Evolutionary conservation across 1,140 invertebrate genomes (phyloP).

Genomic region (Leptinotarsa texana): DNA sequence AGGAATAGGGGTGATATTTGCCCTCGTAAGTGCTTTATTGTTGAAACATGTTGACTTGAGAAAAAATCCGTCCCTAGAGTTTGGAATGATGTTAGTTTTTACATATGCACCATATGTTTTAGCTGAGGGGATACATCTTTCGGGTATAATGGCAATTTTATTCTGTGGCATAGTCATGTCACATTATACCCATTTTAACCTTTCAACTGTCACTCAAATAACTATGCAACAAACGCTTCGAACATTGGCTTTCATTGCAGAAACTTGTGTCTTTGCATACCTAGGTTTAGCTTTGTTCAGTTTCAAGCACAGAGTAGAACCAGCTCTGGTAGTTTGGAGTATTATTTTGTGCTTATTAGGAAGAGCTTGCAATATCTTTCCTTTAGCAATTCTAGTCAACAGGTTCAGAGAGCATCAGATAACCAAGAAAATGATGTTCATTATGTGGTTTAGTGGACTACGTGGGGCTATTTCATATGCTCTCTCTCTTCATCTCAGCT

Average conservation of each 20-base stretch:
- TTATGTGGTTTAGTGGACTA: conserved; percentile 99
- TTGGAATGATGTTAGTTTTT: conserved; percentile 97
- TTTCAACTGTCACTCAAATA: conserved; percentile 97
- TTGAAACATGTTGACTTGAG: conserved; percentile 95
- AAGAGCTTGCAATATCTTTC: conserved; percentile 96
- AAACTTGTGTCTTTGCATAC: conserved; percentile 99
- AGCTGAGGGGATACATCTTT: conserved; percentile 95
- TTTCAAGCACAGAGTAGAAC: conserved; percentile 83
- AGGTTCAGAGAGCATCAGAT: conserved; percentile 97
- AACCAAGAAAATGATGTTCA: conserved; percentile 97
- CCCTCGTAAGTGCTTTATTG: conserved; percentile 89
- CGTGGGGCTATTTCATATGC: conserved; percentile 98
- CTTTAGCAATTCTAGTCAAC: conserved; percentile 90
- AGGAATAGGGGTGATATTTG: conserved; percentile 94
- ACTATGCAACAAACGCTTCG: conserved; percentile 99
- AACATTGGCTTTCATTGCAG: conserved; percentile 95
- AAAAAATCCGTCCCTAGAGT: conserved; percentile 97
- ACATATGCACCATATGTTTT: conserved; percentile 98
- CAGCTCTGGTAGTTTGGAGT: conserved; percentile 89
- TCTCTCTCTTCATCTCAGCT: conserved; percentile 92
- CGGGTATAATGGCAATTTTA: conserved; percentile 98
- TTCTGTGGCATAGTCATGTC: conserved; percentile 99
- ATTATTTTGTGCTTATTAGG: conserved; percentile 90
- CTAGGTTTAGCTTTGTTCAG: conserved; percentile 97
- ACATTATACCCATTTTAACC: conserved; percentile 98